Percentiles rank a stretch among this genome's conserved stretches.
phyloP scores from a whole-genome alignment of 1,140 invertebrate species.

The Sminthurinus signatus region DNA sequence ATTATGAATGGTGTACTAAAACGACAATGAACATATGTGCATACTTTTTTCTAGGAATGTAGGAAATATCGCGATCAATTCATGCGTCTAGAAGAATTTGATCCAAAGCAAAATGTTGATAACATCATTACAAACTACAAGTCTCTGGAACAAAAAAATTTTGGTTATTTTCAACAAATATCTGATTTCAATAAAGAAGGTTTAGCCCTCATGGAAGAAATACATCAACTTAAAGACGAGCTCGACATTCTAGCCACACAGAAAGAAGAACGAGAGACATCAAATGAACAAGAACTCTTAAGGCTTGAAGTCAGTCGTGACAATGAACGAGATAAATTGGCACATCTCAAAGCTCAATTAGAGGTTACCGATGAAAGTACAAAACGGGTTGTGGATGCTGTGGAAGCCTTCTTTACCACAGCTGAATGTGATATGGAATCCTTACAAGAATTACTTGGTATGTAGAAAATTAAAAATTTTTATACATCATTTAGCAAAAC shows the following conservation, averaged over 20 bases:
- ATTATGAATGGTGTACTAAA: no score
- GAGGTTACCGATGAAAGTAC: background rate
- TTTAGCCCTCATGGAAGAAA: conserved; percentile 9
- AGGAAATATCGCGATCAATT: background rate
- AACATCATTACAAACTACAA: conserved; percentile 3
- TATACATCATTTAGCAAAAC: no score
- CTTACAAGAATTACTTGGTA: background rate
- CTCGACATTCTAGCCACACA: background rate
- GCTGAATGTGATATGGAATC: background rate
- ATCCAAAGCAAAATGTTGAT: conserved; percentile 3
- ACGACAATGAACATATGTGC: no score
- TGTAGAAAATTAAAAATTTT: background rate
- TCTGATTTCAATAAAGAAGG: conserved; percentile 7
- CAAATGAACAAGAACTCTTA: background rate
- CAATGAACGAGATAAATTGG: background rate
- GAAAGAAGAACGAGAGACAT: background rate
- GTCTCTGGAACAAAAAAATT: conserved; percentile 9
- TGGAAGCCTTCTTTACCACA: conserved; percentile 1
- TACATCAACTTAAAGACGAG: background rate
- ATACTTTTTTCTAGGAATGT: no score
- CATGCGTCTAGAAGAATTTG: background rate
- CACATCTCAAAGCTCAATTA: background rate
- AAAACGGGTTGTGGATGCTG: background rate
- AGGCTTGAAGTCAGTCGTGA: background rate
- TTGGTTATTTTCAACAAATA: conserved; percentile 9